Evolutionary conservation across 2,797 vertebrate genomes (phyloP).

Genomic region (Notoglanidium macrostoma): DNA sequence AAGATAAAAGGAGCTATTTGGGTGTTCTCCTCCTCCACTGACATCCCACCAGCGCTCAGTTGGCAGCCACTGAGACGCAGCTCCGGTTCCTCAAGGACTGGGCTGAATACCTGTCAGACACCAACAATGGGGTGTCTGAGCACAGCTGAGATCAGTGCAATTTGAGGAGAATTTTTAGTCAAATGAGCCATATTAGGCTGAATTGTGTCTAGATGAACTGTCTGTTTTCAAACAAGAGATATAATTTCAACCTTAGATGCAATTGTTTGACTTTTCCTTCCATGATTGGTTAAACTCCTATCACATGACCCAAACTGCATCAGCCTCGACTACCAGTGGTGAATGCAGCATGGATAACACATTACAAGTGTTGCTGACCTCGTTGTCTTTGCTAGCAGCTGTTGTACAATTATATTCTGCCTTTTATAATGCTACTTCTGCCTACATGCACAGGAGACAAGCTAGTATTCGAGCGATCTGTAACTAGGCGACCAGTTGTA

Average conservation of each 20-base stretch:
- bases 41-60: constrained; percentile 16
- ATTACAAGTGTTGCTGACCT: too few species aligned
- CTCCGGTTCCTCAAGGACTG: constrained; percentile 17
- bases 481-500: too few species aligned
- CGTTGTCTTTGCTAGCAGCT: too few species aligned
- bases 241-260: constrained; percentile 3
- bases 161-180: constrained; percentile 33
- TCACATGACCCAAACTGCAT: too few species aligned
- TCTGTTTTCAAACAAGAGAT: constrained; percentile 12
- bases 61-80: constrained; percentile 20
- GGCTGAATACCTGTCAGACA: constrained; percentile 39
- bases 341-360: too few species aligned
- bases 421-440: too few species aligned
- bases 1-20: constrained; percentile 15
- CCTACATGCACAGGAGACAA: too few species aligned
- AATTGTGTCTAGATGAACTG: neutral
- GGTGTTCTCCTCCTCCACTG: constrained; percentile 15
- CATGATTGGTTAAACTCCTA: too few species aligned
- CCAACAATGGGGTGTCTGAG: constrained; percentile 14
- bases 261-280: neutral
- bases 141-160: constrained; percentile 25
- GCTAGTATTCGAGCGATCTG: too few species aligned
- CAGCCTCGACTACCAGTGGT: too few species aligned
- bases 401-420: too few species aligned
- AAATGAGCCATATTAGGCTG: constrained; percentile 7